A percentile compares a stretch with the other conserved stretches of the same genome.
Conservation (phyloP, 2,797 vertebrate genomes). For the Cyclura pinguis region DNA sequence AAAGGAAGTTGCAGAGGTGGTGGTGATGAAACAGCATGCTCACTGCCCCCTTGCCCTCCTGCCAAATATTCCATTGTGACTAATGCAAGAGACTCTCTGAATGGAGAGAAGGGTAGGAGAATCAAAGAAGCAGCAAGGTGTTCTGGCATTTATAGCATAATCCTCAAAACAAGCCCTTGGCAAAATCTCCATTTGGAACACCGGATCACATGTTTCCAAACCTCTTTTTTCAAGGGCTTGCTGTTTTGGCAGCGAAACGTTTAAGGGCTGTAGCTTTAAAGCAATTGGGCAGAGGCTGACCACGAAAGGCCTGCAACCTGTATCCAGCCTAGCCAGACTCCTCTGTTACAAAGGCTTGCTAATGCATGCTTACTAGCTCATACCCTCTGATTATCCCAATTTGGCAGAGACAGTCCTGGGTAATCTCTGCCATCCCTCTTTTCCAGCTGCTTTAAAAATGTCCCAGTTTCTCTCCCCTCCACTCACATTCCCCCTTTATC, state of each 20-base stretch:
- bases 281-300: neutral
- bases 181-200: slow-evolving; percentile 1
- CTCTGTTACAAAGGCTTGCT: neutral
- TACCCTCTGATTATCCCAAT: too few relatives aligned
- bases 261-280: neutral
- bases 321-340: neutral
- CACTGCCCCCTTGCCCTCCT: neutral
- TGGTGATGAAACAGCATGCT: slow-evolving; percentile 11
- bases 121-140: neutral
- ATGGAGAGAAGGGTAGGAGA: neutral
- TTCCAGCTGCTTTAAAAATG: too few relatives aligned
- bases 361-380: neutral
- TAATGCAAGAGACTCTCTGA: slow-evolving; percentile 17
- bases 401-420: too few relatives aligned
- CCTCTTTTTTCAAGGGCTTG: neutral
- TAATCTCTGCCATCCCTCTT: too few relatives aligned
- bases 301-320: neutral
- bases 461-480: too few relatives aligned
- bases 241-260: neutral
- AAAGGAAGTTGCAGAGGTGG: slow-evolving; percentile 41
- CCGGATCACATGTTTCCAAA: neutral
- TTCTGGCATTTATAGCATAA: neutral
- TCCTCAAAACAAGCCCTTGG: neutral
- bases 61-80: slow-evolving; percentile 37
- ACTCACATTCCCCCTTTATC: too few relatives aligned